Conservation (phyloP, 2,113 vertebrate genomes). For the Poeciliopsis occidentalis region DNA sequence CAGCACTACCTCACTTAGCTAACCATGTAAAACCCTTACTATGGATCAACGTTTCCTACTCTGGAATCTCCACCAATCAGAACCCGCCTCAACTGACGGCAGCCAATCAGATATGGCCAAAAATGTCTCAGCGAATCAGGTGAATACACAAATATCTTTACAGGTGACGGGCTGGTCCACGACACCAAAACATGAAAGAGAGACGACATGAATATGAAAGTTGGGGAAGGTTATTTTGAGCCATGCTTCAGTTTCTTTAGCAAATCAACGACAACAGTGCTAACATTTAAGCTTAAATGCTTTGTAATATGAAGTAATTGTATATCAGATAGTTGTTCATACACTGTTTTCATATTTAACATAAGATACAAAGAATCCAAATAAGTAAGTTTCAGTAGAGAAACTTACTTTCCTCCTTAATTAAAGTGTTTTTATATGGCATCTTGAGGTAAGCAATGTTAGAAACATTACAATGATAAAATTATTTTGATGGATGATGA, state of each 20-base stretch:
- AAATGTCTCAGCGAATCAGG: slow-evolving; percentile 65
- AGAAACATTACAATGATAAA: too few species aligned
- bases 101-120: slow-evolving; percentile 65
- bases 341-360: neutral
- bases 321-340: neutral
- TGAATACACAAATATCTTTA: slow-evolving; percentile 75
- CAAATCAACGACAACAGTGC: neutral
- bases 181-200: slow-evolving; percentile 54
- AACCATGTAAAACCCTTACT: slow-evolving; percentile 49
- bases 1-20: slow-evolving; percentile 43
- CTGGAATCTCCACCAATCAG: slow-evolving; percentile 64
- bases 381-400: too few species aligned
- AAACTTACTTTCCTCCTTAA: too few species aligned
- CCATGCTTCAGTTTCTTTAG: neutral
- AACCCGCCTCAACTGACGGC: neutral
- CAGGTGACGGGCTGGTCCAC: slow-evolving; percentile 58
- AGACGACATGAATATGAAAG: neutral
- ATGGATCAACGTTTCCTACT: slow-evolving; percentile 65
- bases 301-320: neutral
- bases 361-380: neutral
- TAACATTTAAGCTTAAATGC: too few species aligned
- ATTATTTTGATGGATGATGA: too few species aligned
- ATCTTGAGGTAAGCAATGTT: too few species aligned
- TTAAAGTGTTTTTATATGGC: too few species aligned
- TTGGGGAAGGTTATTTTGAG: neutral